Evolutionary conservation across 2,888 invertebrate species (phyloP), one percentile per base, ranked within the genome.

Genomic region (Conistra vaccinii): DNA sequence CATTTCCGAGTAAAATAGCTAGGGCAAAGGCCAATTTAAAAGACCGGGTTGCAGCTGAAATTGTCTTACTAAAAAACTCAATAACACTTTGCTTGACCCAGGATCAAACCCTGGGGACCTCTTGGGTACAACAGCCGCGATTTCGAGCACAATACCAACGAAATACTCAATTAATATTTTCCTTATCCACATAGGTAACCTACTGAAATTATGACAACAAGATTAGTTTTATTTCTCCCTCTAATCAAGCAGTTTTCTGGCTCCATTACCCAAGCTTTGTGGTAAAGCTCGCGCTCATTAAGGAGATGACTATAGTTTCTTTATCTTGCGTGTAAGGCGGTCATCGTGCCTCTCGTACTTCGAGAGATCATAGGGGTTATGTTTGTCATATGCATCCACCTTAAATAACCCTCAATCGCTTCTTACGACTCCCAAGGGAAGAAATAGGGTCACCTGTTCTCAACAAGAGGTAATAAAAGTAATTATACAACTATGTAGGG

Each of bases 71-170:
- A 76, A 76, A 78, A 78, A 82, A 65, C 45, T 53, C 68, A 58
- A 79, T 83, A 77, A 68, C 67, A 76, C 57, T 77, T 53, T 82
- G 29, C 62, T 42, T 77, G 78, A 68, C 58, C 83, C 62, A 20
- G 53, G 9, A 39, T 67, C 57, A 26, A 58, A 60, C 79, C 63
- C 68, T 69, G 14, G 79, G 83, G 79, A 65, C 14, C 57, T 39
- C 29, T 76, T 53, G 45, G 58, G 45, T n/a, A 83, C 5, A 45
- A 51, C 63, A 58, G 17, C 48, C 48, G 39, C n/a, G 32, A 66
- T 68, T 83, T 32, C 35, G 23, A 53, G 26, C 29, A 68, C 35
- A 68, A 68, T 39, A 82, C 42, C 48, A 68, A 48, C 23, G 45
- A 23, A 48, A 53, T 62, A 55, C 60, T 61, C 55, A n/a, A 61